A percentile compares a stretch with the other conserved stretches of the same genome.
These are phyloP conservation scores for Eutolmus rufibarbis DNA, from an alignment of 2,888 invertebrate species.

Conservation along the genomic window DNA sequence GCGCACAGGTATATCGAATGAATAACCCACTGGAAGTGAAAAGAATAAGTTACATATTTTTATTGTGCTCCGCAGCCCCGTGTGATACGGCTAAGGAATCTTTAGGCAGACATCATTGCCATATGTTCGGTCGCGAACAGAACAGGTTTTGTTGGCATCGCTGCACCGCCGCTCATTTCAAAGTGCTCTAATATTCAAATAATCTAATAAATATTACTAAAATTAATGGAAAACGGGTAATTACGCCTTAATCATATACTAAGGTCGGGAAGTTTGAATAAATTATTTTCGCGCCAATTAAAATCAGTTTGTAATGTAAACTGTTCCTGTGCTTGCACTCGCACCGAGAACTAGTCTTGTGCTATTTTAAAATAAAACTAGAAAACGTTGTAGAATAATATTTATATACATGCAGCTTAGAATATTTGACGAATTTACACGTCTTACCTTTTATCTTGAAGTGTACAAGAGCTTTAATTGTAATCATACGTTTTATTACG, in stretches of 20 bases:
- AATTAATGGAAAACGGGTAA: not conserved
- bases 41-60: conserved; percentile 27
- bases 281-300: not conserved
- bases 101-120: not conserved
- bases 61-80: not conserved
- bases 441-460: not conserved
- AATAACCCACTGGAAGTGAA: conserved; percentile 9
- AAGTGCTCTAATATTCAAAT: not conserved
- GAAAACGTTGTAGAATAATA: not conserved
- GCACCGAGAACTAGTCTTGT: not conserved
- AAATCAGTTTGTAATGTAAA: not conserved
- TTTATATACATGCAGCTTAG: not conserved
- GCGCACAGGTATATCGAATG: conserved; percentile 17
- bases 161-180: not conserved
- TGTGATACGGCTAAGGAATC: not conserved
- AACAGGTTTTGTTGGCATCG: not conserved
- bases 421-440: not conserved
- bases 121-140: not conserved
- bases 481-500: not conserved
- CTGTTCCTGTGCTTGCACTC: not conserved
- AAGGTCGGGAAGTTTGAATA: not conserved
- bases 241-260: not conserved
- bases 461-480: not conserved
- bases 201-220: not conserved
- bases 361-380: not conserved